These are phyloP conservation scores for Athrips mouffetella DNA, from an alignment of 2,888 invertebrate species.

Conservation along the genomic window DNA sequence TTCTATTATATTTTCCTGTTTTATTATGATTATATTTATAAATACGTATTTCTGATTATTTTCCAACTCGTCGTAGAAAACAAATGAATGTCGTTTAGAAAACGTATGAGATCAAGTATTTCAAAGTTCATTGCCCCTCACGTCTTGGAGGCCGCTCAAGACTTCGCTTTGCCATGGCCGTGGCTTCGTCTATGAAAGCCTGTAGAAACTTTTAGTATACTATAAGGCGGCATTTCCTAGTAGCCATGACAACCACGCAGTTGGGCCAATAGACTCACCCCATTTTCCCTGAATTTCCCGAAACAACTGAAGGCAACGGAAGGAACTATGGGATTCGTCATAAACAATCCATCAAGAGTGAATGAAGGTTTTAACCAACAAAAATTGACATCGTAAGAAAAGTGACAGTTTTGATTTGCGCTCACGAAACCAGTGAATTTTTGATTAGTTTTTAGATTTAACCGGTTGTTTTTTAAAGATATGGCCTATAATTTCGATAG, in stretches of 20 bases:
- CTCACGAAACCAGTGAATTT: constrained; percentile 42
- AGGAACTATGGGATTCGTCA: constrained; percentile 29
- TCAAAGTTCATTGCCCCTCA: no score
- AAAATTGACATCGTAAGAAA: constrained; percentile 32
- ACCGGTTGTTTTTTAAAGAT: constrained; percentile 26
- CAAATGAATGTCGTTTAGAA: no score
- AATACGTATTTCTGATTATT: no score
- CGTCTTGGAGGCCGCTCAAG: no score
- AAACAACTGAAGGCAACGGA: constrained; percentile 14
- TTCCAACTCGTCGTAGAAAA: no score
- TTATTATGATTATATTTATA: no score
- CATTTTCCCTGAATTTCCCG: constrained; percentile 29
- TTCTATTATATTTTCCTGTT: background rate
- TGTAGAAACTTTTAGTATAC: no score
- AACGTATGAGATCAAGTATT: no score
- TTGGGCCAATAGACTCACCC: constrained; percentile 64
- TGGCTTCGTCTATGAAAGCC: no score
- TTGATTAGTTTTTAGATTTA: constrained; percentile 30
- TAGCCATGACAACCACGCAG: constrained; percentile 54
- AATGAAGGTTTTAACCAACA: constrained; percentile 29
- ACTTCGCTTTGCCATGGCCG: no score
- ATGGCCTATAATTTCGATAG: constrained; percentile 72
- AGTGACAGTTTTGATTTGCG: constrained; percentile 29
- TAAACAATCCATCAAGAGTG: background rate
- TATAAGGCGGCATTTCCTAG: no score